Conservation (phyloP, 2,113 vertebrate genomes). For the Corythornis madagascariensis region DNA sequence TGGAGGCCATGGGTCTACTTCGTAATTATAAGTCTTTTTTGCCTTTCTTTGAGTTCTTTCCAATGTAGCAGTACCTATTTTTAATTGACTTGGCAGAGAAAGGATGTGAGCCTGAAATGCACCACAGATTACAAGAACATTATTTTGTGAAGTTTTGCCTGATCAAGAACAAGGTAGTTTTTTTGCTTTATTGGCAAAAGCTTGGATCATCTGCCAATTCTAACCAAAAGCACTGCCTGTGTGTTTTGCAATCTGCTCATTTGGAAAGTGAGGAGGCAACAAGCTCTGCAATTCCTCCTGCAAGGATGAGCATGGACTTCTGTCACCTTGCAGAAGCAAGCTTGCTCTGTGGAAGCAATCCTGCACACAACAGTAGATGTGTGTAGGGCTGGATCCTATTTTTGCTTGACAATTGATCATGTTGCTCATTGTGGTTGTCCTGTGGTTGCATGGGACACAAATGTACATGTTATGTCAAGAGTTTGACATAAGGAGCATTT, state of each 20-base stretch:
- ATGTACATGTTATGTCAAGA: not conserved
- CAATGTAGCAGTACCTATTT: constrained; percentile 1
- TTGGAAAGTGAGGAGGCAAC: not conserved
- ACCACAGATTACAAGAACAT: not conserved
- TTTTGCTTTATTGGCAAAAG: not conserved
- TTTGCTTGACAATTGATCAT: not conserved
- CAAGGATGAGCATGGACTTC: not conserved
- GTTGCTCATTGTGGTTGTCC: not conserved
- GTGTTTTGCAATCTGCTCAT: not conserved
- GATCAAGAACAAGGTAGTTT: not conserved
- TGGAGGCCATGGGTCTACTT: not conserved
- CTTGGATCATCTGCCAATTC: not conserved
- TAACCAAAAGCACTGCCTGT: not conserved
- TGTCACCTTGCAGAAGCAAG: not conserved
- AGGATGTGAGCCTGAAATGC: not conserved
- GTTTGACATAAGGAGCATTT: not conserved
- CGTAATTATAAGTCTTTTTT: constrained; percentile 21
- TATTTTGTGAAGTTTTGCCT: not conserved
- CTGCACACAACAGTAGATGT: fast-evolving
- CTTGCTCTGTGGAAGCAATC: not conserved
- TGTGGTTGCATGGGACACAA: not conserved
- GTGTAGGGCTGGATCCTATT: not conserved
- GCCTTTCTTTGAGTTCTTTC: constrained; percentile 33
- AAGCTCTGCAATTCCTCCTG: not conserved
- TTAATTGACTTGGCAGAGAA: constrained; percentile 55